A percentile compares a stretch with the other conserved stretches of the same genome.
Evolutionary conservation across 30 jellyfish, hydroid and myxozoan species (phyloP).

Genomic region (Cassiopea andromeda): DNA sequence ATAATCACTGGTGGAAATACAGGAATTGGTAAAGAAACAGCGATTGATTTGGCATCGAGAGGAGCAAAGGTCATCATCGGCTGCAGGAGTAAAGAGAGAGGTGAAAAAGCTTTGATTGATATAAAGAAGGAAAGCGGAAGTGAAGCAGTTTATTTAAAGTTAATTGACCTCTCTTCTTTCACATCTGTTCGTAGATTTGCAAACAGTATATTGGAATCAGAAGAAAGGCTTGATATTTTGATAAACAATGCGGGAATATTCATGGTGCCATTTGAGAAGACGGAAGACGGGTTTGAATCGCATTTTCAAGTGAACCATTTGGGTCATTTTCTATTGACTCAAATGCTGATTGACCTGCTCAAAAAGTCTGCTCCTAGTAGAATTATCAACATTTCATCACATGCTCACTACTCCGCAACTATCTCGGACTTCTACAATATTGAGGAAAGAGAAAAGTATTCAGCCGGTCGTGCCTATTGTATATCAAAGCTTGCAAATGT

Average conservation of each 20-base stretch:
- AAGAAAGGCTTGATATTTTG: conserved; percentile 73
- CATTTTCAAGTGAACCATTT: conserved; percentile 92
- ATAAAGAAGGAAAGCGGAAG: conserved; percentile 68
- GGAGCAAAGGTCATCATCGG: conserved; percentile 96
- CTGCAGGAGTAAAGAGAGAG: conserved; percentile 80
- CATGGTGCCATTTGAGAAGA: conserved; percentile 37
- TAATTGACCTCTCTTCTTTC: conserved; percentile 84
- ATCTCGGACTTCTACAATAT: conserved; percentile 55
- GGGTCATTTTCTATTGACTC: conserved; percentile 93
- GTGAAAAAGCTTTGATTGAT: conserved; percentile 78
- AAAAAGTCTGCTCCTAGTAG: conserved; percentile 86
- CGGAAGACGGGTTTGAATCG: conserved; percentile 94
- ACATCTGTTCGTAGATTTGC: conserved; percentile 87
- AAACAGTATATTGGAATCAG: conserved; percentile 52
- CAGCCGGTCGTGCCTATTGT: conserved; percentile 49
- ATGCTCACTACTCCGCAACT: conserved; percentile 64
- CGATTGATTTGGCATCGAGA: conserved; percentile 89
- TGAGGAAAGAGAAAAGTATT: conserved; percentile 22
- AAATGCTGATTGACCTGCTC: conserved; percentile 66
- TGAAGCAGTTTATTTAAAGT: conserved; percentile 62
- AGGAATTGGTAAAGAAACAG: conserved; percentile 96
- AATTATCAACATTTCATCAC: conserved; percentile 83
- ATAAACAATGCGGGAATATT: conserved; percentile 96
- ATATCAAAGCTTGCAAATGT: conserved; percentile 83
- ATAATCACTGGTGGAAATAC: conserved; percentile 94